Evolutionary conservation across 1,140 invertebrate genomes (phyloP), one percentile per base, ranked within the genome.

Genomic region (Rhyacophila brunnea): DNA sequence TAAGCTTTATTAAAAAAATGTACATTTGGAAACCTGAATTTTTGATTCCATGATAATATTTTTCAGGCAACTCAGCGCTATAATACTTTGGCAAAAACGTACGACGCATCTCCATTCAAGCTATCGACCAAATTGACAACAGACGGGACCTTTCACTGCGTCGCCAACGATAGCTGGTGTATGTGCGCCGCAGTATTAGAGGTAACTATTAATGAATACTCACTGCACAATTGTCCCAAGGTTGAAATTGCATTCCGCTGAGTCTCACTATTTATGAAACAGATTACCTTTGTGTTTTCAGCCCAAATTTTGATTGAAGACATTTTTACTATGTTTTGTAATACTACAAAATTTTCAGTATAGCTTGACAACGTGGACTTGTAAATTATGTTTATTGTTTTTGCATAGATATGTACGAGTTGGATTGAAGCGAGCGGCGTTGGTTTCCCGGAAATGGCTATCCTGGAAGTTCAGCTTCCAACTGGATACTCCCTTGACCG

Each of bases 401-500:
- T 20, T 18, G 36, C 17, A 0, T 54, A 77, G 75, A 66, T 66
- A 7, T 78, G 75, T 43, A 70, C 68, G 13, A 19, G 66, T 18
- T 78, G 75, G 75, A 60, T 50, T 28, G 67, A 68, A 10, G 43
- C 44, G 4, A 14, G 42, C 0, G 57, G 60, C 1, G 18, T 43
- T 1, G 11, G 17, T 2, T 73, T 77, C 56, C 75, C 75, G 1
- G 85, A 85, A 67, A 87, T 88, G 86, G 84, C 83, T 53, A 70
- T 88, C 1, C 60, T 87, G 13, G 85, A 87, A 62, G 71, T 87
- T 0, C 72, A 78, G 14, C 81, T 87, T 75, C 81, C 87, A 9
- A 84, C 84, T n/a, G 86, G 85, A 0, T 88, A 81, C 70, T 72
- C 76, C 7, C 79, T 83, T 0, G 82, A 85, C 51, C 80, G 80